A percentile compares a stretch with the other conserved stretches of the same genome.
These are phyloP conservation scores for Hylaeus anthracinus DNA, from an alignment of 1,140 invertebrate genomes.

Conservation along the genomic window DNA sequence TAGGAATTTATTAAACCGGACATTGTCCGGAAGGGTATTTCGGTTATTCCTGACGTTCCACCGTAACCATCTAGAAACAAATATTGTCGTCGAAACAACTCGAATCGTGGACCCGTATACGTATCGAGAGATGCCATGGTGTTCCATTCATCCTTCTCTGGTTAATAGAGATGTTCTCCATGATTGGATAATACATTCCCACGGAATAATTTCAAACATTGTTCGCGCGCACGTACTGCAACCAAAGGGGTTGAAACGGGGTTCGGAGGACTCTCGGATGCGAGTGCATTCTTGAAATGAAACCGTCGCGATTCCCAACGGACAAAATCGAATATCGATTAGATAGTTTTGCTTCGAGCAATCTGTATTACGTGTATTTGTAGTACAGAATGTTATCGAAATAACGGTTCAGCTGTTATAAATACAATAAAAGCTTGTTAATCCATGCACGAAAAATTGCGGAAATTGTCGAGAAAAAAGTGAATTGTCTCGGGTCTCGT, in stretches of 20 bases:
- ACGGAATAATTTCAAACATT: conserved; percentile 15
- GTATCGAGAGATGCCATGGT: conserved; percentile 4
- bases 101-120: not conserved
- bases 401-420: too few species aligned
- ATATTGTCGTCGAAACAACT: conserved; percentile 1
- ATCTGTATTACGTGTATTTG: not conserved
- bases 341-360: not conserved
- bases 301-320: not conserved
- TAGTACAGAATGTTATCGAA: too few species aligned
- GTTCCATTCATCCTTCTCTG: conserved; percentile 15
- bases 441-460: too few species aligned
- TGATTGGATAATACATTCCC: conserved; percentile 22
- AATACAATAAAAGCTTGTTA: too few species aligned
- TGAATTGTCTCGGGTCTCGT: too few species aligned
- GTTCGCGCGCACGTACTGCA: not conserved
- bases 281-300: not conserved
- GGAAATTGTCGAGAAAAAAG: too few species aligned
- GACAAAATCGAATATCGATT: not conserved
- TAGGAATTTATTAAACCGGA: conserved; percentile 7
- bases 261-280: not conserved
- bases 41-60: not conserved
- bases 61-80: not conserved
- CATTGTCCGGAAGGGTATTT: conserved; percentile 31
- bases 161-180: not conserved
- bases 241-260: too few species aligned